A percentile compares a stretch with the other conserved stretches of the same genome.
These are phyloP conservation scores for Parochlus steinenii DNA, from an alignment of 2,888 invertebrate genomes.

Conservation along the genomic window DNA sequence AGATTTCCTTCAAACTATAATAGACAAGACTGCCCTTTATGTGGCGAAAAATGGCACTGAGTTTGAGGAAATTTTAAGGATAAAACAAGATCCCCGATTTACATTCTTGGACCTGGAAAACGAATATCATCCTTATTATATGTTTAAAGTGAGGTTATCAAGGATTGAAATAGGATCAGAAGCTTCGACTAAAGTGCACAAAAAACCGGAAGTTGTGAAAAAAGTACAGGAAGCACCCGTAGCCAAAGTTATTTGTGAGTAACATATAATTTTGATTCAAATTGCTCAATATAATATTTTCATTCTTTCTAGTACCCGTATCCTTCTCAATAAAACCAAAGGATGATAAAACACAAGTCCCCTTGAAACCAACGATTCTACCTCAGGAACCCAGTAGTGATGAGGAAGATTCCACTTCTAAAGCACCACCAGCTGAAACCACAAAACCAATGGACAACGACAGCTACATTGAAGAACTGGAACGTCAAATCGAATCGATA, in stretches of 20 bases:
- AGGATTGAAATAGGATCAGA: conserved; percentile 5
- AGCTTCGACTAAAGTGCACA: conserved; percentile 3
- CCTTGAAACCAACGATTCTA: conserved; percentile 50
- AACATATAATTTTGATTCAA: conserved; percentile 15
- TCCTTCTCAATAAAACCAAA: conserved; percentile 75
- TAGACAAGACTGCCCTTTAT: conserved; percentile 93
- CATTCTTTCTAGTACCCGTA: conserved; percentile 44
- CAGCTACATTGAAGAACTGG: conserved; percentile 14
- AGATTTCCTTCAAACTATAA: conserved; percentile 66
- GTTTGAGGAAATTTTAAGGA: conserved; percentile 75
- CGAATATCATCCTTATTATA: conserved; percentile 68
- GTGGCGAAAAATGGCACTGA: conserved; percentile 89
- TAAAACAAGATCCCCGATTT: conserved; percentile 73
- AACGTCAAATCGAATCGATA: conserved; percentile 21
- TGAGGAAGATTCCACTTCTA: conserved; percentile 30
- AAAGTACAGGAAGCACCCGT: conserved; percentile 23
- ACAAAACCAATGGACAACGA: neutral
- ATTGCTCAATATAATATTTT: conserved; percentile 6
- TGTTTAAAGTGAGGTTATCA: conserved; percentile 33
- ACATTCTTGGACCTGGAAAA: conserved; percentile 66
- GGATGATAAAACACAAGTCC: conserved; percentile 44
- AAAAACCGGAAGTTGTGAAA: neutral
- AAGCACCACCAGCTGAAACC: conserved; percentile 5
- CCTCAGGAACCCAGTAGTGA: conserved; percentile 63
- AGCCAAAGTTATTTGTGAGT: conserved; percentile 22